Percentiles rank a stretch among this genome's conserved stretches.
phyloP scores from a whole-genome alignment of 2,888 invertebrate genomes.

The Xanthia togata region DNA sequence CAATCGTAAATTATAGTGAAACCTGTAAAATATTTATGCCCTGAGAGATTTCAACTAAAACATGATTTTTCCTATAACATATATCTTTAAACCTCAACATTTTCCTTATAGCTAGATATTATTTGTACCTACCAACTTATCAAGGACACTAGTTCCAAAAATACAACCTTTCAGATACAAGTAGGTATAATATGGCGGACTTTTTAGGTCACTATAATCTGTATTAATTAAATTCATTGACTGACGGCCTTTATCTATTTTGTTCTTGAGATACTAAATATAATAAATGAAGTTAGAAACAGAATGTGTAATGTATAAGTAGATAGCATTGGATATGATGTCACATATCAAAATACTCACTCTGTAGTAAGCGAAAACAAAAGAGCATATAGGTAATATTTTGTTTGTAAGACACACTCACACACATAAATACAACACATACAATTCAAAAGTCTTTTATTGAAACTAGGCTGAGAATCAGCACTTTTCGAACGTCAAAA shows the following conservation, averaged over 20 bases:
- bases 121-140: neutral
- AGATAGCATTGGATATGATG: neutral
- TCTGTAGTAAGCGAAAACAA: neutral
- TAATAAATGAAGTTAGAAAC: neutral
- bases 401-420: neutral
- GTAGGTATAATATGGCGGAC: neutral
- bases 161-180: neutral
- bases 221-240: conserved; percentile 16
- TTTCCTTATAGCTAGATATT: neutral
- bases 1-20: neutral
- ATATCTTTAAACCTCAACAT: neutral
- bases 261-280: neutral
- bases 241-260: conserved; percentile 1
- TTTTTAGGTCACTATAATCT: conserved; percentile 24
- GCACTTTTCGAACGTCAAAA: too few relatives aligned
- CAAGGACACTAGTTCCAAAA: neutral
- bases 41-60: neutral
- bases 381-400: neutral
- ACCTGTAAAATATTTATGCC: neutral
- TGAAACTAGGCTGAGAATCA: too few relatives aligned
- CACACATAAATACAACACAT: too few relatives aligned
- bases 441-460: too few relatives aligned
- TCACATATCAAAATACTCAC: neutral
- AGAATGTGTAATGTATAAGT: neutral
- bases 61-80: neutral